Evolutionary conservation across 2,888 invertebrate species (phyloP), one percentile per base, ranked within the genome.

Genomic region (Himalopsyche kuldschensis): DNA sequence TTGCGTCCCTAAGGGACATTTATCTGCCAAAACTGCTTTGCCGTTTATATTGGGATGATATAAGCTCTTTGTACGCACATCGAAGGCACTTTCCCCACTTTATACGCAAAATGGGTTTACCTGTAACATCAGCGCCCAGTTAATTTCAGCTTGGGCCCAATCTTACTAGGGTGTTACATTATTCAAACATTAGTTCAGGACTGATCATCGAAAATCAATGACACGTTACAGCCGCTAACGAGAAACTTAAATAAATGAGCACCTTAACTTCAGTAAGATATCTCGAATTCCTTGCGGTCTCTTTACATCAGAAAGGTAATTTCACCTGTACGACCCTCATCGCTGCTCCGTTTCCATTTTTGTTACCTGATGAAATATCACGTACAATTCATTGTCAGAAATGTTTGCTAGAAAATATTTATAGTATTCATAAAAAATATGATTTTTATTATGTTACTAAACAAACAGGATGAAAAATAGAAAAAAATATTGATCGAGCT

Each of bases 121-220:
- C 76, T 76, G 32, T 76, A 76, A 24, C 69, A 69, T 69, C 15
- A 24, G 24, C 24, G 69, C 69, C 69, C 24, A 30, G 69, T 69
- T 69, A 79, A 55, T 79, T 79, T 31, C 24, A 31, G 46, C 24
- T 47, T n/a, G 30, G 20, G 78, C 47, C 47, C 47, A 46, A 27
- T 30, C 78, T 30, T 46, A 46, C 78, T 47, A 24, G 47, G 27
- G 79, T 55, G 31, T 79, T 30, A 55, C 55, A 79, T 79, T 55
- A 79, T 55, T n/a, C 79, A 79, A 79, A 79, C 79, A 79, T 79
- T 79, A 55, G 79, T 55, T 79, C 55, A 79, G 79, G 79, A 30
- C 55, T 79, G 79, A 79, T 79, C 55, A 79, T 79, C 79, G 79
- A 79, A 79, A 79, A 55, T 55, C 79, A 55, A 79, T 79, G 79